phyloP scores from a whole-genome alignment of 2,113 vertebrate genomes.

The Brienomyrus longianalis region DNA sequence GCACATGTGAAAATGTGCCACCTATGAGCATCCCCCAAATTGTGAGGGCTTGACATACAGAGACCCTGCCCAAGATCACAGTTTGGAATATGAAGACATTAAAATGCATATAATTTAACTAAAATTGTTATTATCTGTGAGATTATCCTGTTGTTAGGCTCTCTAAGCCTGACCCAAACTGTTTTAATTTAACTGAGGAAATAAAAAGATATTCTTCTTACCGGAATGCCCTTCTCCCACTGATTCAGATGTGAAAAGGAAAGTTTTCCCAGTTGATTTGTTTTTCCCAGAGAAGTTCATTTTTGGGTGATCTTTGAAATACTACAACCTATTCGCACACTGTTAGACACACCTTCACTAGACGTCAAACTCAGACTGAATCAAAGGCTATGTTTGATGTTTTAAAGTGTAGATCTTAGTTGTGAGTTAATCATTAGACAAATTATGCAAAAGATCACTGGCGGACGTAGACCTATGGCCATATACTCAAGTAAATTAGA shows the following conservation, averaged over 20 bases:
- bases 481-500: not conserved
- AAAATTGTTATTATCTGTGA: not conserved
- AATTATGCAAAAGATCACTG: not conserved
- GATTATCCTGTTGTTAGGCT: not conserved
- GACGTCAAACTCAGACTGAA: not conserved
- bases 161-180: not conserved
- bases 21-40: not conserved
- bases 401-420: not conserved
- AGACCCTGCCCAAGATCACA: not conserved
- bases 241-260: constrained; percentile 65
- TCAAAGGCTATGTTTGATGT: not conserved
- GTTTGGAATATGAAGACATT: not conserved
- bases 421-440: constrained; percentile 1
- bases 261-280: constrained; percentile 49
- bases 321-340: not conserved
- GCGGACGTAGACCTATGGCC: not conserved
- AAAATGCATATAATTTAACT: not conserved
- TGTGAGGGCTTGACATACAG: not conserved
- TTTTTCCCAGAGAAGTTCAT: constrained; percentile 44
- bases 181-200: not conserved
- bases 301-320: not conserved
- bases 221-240: constrained; percentile 63
- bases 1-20: not conserved
- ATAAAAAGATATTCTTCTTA: constrained; percentile 26
- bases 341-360: not conserved